Evolutionary conservation across 2,797 vertebrate genomes (phyloP).

Genomic region (Eulemur albifrons): DNA sequence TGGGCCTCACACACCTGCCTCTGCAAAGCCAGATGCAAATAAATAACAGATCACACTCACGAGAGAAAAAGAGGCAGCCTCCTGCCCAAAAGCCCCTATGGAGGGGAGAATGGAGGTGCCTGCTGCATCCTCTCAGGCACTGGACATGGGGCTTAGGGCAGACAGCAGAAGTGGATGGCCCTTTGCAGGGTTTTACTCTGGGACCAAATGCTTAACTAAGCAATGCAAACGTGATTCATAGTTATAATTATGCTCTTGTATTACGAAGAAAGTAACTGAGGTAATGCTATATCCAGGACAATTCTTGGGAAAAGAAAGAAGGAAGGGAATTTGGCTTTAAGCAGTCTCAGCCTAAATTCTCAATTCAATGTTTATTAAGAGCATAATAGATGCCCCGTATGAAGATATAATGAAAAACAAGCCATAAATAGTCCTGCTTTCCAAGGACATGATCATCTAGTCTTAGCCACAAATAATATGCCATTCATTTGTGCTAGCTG

Average conservation of each 20-base stretch:
- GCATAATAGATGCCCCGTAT: not conserved
- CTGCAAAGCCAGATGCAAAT: not conserved
- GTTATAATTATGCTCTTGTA: not conserved
- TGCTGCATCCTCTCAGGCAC: not conserved
- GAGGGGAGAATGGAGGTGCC: not conserved
- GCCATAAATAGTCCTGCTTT: not conserved
- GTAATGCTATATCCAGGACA: not conserved
- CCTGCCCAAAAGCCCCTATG: not conserved
- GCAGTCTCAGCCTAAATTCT: conserved; percentile 13
- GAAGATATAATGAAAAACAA: not conserved
- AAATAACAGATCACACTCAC: not conserved
- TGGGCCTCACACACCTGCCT: not conserved
- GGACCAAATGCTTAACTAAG: not conserved
- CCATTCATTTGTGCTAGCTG: not conserved
- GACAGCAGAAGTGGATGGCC: not conserved
- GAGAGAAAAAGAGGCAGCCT: not conserved
- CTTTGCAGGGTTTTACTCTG: not conserved
- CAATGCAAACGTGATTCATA: not conserved
- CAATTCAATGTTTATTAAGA: conserved; percentile 31
- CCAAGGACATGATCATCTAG: not conserved
- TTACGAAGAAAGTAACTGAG: conserved; percentile 11
- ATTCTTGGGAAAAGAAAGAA: not conserved
- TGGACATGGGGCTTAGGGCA: not conserved
- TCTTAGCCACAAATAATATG: not conserved
- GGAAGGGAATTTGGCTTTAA: not conserved